phyloP scores from a whole-genome alignment of 92 coral and sea anemone species.

The Phymanthus crucifer region DNA sequence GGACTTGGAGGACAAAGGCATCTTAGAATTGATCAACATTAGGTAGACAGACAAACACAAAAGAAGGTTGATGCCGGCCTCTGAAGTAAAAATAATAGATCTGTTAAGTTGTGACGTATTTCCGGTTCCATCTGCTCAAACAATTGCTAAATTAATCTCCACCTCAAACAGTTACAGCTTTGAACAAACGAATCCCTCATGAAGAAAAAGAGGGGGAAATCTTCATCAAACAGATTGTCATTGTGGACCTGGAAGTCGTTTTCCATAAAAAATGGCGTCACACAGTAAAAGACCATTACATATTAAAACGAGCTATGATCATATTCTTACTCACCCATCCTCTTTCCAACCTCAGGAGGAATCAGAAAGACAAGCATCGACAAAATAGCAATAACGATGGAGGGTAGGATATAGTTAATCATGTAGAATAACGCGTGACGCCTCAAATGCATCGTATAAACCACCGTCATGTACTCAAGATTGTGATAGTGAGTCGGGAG shows the following conservation, averaged over 20 bases:
- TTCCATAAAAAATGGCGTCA: not conserved
- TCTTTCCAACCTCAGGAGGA: constrained; percentile 98
- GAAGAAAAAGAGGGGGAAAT: too few species aligned
- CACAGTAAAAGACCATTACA: not conserved
- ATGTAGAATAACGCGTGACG: constrained; percentile 77
- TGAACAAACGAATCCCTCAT: too few species aligned
- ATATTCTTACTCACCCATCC: constrained; percentile 77
- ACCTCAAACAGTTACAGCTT: too few species aligned
- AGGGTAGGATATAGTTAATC: constrained; percentile 77
- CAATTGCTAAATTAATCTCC: too few species aligned
- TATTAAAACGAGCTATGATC: not conserved
- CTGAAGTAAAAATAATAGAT: constrained; percentile 43
- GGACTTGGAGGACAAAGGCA: constrained; percentile 85
- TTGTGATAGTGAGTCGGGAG: too few species aligned
- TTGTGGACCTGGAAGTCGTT: not conserved
- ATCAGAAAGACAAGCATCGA: constrained; percentile 80
- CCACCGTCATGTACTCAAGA: constrained; percentile 23
- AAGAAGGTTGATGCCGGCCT: constrained; percentile 91
- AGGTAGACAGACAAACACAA: constrained; percentile 89
- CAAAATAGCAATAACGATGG: constrained; percentile 67
- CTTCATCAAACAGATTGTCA: too few species aligned
- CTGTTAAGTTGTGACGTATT: too few species aligned
- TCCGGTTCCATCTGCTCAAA: too few species aligned
- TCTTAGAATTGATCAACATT: constrained; percentile 80
- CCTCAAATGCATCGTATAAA: constrained; percentile 52